A percentile compares a stretch with the other conserved stretches of the same genome.
Evolutionary conservation across 1,140 invertebrate genomes (phyloP).

Genomic region (Ips typographus): DNA sequence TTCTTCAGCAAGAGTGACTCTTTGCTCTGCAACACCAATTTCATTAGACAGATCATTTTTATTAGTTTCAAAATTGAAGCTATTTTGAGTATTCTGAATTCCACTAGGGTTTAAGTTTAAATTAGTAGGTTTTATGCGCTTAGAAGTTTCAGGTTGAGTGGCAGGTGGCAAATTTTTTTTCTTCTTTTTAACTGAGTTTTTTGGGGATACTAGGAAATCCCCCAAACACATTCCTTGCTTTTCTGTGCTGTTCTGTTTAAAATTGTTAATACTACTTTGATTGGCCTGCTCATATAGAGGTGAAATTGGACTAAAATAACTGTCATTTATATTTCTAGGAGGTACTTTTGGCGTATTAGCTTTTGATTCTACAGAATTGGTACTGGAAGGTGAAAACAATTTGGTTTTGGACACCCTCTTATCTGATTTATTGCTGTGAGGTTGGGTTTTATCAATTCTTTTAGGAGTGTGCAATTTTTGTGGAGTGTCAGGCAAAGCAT

Average conservation of each 20-base stretch:
- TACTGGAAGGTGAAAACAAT: constrained; percentile 10
- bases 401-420: constrained; percentile 10
- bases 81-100: constrained; percentile 40
- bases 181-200: constrained; percentile 40
- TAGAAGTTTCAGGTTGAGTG: constrained; percentile 19
- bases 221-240: constrained; percentile 43
- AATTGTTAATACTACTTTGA: constrained; percentile 21
- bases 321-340: constrained; percentile 4
- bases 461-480: constrained; percentile 35
- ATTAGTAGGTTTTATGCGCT: constrained; percentile 48
- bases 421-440: background rate
- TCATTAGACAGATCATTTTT: background rate
- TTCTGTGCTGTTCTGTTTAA: constrained; percentile 16
- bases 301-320: constrained; percentile 42
- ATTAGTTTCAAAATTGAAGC: constrained; percentile 43
- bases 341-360: background rate
- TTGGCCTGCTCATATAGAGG: constrained; percentile 39
- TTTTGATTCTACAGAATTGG: background rate
- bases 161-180: constrained; percentile 8
- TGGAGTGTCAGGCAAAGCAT: constrained; percentile 25
- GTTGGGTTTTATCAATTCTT: constrained; percentile 15
- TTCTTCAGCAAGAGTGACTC: constrained; percentile 39
- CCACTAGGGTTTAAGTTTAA: constrained; percentile 32
- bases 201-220: constrained; percentile 42
- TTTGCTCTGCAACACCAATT: constrained; percentile 24